Evolutionary conservation across 2,113 vertebrate species (phyloP), one percentile per base, ranked within the genome.

Genomic region (Corythornis vintsioides): DNA sequence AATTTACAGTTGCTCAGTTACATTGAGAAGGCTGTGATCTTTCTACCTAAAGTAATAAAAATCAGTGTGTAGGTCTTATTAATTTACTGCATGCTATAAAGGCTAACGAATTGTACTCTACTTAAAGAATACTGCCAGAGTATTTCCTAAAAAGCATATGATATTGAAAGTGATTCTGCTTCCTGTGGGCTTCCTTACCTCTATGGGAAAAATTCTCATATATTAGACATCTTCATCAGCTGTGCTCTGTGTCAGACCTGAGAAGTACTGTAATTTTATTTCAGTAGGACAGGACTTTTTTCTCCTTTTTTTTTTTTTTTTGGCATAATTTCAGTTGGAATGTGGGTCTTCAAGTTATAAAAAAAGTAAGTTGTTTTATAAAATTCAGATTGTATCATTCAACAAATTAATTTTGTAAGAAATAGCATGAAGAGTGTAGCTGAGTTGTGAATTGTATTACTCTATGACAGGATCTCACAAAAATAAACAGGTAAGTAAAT

Each of bases 1-100:
- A 94, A 94, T 96, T 96, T 96, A 90, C 83, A 93, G 89, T 96
- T 76, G 33, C 81, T 93, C 82, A 57, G 86, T 94, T 95, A 65
- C 74, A 48, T 71, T 70, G 50, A 57, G 79, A 86, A 69, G 57
- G 66, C 93, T 92, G 82, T 86, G 79, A 86, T 94, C 83, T 92
- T 94, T 88, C 89, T 76, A 84, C 71, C 52, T 83, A 65, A 93
- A 73, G 91, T 94, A 86, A 88, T 94, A 93, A 96, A 97, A 91
- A 81, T 75, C 70, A 86, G 24, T 50, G 56, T 92, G 57, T 86
- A 78, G 53, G 15, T 66, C 73, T 86, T 95, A 91, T 25, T 94
- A 94, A 91, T 93, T 96, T 94, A 95, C 70, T 88, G 64, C 76
- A 43, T 83, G 82, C 61, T 55, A 79, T 91, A 95, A 94, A 94